phyloP scores from a whole-genome alignment of 2,888 invertebrate species.

The Aspidapion aeneum region DNA sequence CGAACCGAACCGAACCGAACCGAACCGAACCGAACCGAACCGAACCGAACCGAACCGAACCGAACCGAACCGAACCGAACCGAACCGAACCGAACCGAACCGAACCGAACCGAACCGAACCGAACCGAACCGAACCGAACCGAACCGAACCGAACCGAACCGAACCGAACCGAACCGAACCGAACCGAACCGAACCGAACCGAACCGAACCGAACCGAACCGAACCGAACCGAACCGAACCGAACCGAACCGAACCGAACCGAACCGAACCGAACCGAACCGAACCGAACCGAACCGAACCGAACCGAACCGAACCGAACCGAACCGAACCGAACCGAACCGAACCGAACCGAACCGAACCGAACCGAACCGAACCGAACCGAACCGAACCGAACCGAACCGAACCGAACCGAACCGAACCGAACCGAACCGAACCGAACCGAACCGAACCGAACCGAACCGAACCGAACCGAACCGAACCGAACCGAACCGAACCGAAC shows the following conservation, averaged over 20 bases:
- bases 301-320: background rate
- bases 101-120: background rate
- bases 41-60: slow-evolving; percentile 11
- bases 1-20: slow-evolving; percentile 10
- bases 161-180: background rate
- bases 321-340: background rate
- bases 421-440: background rate
- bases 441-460: background rate
- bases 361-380: background rate
- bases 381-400: background rate
- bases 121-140: background rate
- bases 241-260: background rate
- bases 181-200: background rate
- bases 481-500: background rate
- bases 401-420: background rate
- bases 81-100: slow-evolving; percentile 7
- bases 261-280: background rate
- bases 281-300: background rate
- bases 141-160: background rate
- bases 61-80: slow-evolving; percentile 9
- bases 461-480: background rate
- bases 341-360: background rate
- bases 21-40: slow-evolving; percentile 10
- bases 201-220: background rate
- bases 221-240: background rate